Conservation (phyloP, 2,888 invertebrate species). For the Caenorhabditis panamensis region DNA sequence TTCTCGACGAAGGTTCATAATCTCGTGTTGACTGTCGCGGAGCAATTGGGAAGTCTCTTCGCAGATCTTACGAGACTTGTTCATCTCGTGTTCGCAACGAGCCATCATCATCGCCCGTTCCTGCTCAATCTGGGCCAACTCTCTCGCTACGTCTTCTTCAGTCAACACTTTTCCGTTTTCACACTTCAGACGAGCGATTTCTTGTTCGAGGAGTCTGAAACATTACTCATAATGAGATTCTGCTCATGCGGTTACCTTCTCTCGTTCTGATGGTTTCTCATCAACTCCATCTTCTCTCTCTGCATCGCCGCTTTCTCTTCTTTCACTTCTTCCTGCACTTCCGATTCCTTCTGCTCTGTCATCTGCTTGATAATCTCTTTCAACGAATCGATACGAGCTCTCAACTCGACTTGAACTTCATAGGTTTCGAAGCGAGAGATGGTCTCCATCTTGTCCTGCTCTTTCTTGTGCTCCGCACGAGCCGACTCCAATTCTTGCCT, state of each 20-base stretch:
- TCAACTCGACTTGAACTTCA: conserved; percentile 13
- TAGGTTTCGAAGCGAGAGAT: conserved; percentile 28
- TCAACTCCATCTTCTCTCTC: conserved; percentile 19
- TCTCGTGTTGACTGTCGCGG: conserved; percentile 15
- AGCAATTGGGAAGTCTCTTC: conserved; percentile 11
- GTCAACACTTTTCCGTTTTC: conserved; percentile 8
- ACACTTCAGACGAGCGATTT: conserved; percentile 13
- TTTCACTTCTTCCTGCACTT: conserved; percentile 25
- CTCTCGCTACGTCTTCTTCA: not conserved
- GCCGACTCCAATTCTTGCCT: not conserved
- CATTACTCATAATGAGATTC: not conserved
- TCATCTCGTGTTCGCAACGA: conserved; percentile 24
- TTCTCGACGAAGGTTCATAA: conserved; percentile 1
- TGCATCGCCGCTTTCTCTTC: conserved; percentile 24
- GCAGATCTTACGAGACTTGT: conserved; percentile 10
- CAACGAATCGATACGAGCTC: conserved; percentile 14
- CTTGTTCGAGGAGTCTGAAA: conserved; percentile 17
- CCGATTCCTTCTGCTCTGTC: conserved; percentile 5
- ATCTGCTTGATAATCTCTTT: conserved; percentile 17
- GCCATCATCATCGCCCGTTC: conserved; percentile 6
- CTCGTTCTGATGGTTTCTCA: conserved; percentile 1
- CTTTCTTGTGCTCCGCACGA: conserved; percentile 16
- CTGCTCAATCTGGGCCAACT: not conserved
- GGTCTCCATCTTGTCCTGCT: conserved; percentile 16
- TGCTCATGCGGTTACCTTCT: not conserved